phyloP scores from a whole-genome alignment of 2,888 invertebrate genomes.

The Ectemnius lituratus region DNA sequence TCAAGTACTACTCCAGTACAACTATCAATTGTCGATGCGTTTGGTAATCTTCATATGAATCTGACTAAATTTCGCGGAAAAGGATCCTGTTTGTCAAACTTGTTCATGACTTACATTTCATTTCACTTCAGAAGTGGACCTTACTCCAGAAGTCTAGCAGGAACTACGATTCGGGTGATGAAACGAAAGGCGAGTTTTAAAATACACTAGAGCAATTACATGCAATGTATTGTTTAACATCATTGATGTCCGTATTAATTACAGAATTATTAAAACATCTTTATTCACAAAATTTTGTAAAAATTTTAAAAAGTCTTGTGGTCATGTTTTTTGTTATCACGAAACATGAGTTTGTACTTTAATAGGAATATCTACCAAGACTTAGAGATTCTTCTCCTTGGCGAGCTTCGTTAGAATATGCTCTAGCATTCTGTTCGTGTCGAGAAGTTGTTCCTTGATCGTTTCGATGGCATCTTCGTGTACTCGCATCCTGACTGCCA shows the following conservation, averaged over 20 bases:
- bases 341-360: background rate
- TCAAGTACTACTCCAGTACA: too few species aligned
- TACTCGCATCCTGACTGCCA: slow-evolving; percentile 63
- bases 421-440: slow-evolving; percentile 69
- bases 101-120: background rate
- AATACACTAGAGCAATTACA: background rate
- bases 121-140: background rate
- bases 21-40: too few species aligned
- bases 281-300: background rate
- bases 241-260: background rate
- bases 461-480: slow-evolving; percentile 68
- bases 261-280: background rate
- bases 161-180: background rate
- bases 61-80: too few species aligned
- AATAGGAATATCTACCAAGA: slow-evolving; percentile 28
- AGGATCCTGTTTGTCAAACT: background rate
- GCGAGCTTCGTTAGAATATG: slow-evolving; percentile 58
- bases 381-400: slow-evolving; percentile 46
- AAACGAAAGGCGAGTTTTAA: background rate
- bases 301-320: background rate
- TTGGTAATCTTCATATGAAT: too few species aligned
- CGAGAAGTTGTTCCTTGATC: slow-evolving; percentile 67
- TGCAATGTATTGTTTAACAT: too few species aligned
- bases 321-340: background rate
- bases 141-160: background rate